Percentiles rank a stretch among this genome's conserved stretches.
phyloP scores from a whole-genome alignment of 2,797 vertebrate genomes.

The Potorous gilbertii region DNA sequence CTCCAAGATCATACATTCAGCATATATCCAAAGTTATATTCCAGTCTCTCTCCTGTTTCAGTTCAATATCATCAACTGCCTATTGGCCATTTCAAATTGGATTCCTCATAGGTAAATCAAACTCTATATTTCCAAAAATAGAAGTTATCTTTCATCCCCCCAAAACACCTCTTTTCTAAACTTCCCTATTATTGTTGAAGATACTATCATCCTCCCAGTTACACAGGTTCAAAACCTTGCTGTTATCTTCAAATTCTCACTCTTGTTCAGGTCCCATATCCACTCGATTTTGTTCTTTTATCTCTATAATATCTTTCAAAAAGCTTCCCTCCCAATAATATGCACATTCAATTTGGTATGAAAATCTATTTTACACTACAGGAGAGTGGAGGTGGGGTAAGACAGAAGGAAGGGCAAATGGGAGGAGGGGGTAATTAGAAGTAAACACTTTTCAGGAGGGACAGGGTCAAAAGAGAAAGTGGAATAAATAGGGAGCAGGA shows the following conservation, averaged over 20 bases:
- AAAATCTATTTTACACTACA: too few relatives aligned
- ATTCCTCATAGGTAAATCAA: not conserved
- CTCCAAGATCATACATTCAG: not conserved
- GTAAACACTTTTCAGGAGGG: too few relatives aligned
- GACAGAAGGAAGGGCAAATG: too few relatives aligned
- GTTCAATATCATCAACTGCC: not conserved
- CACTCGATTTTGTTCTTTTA: not conserved
- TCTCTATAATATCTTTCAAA: not conserved
- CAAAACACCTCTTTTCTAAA: not conserved
- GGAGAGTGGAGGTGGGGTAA: too few relatives aligned
- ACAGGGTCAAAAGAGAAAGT: too few relatives aligned
- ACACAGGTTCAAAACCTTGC: not conserved
- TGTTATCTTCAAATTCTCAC: not conserved
- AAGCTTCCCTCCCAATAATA: too few relatives aligned
- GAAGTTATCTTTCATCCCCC: not conserved
- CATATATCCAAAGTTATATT: not conserved
- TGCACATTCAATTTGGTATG: too few relatives aligned
- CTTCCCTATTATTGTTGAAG: not conserved
- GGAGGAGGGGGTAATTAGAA: too few relatives aligned
- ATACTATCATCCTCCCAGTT: not conserved
- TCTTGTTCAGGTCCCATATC: not conserved
- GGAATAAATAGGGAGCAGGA: too few relatives aligned
- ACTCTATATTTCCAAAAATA: not conserved
- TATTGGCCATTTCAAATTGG: not conserved
- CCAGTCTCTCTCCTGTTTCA: not conserved